These are phyloP conservation scores for Melanostoma mellinum DNA, from an alignment of 2,888 invertebrate species.

Conservation along the genomic window DNA sequence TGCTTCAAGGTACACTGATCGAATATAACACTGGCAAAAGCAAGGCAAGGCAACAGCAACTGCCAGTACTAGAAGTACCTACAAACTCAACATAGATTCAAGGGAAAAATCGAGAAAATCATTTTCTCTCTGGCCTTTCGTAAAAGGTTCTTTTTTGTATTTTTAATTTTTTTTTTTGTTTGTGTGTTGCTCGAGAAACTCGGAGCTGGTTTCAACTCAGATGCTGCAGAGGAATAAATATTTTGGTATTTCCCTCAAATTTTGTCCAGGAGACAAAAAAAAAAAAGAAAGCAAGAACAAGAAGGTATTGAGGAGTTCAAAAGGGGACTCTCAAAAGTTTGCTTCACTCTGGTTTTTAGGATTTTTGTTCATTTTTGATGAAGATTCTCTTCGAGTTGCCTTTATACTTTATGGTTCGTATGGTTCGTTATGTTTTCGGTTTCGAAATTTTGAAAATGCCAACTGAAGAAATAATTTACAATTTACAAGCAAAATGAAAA, in stretches of 20 bases:
- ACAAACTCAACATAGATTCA: slow-evolving; percentile 12
- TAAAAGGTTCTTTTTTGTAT: slow-evolving; percentile 26
- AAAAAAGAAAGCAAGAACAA: not conserved
- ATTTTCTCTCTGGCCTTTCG: slow-evolving; percentile 49
- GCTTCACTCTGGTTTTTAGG: slow-evolving; percentile 37
- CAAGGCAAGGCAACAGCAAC: slow-evolving; percentile 12
- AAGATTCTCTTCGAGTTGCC: slow-evolving; percentile 28
- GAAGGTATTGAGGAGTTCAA: slow-evolving; percentile 11
- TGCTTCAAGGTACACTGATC: slow-evolving; percentile 63
- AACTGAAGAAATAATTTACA: slow-evolving; percentile 2
- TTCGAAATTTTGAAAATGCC: slow-evolving; percentile 25
- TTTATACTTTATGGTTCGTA: slow-evolving; percentile 22
- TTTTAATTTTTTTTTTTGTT: slow-evolving; percentile 36
- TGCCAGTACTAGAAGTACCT: not conserved
- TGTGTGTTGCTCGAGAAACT: slow-evolving; percentile 44
- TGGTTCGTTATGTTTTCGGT: slow-evolving; percentile 39
- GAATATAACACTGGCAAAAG: slow-evolving; percentile 43
- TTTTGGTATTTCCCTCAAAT: slow-evolving; percentile 49
- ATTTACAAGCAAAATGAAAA: not conserved
- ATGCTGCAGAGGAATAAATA: slow-evolving; percentile 48
- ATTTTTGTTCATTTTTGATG: slow-evolving; percentile 30
- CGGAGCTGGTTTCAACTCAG: slow-evolving; percentile 42
- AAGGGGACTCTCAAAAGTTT: slow-evolving; percentile 48
- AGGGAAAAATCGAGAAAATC: slow-evolving; percentile 60
- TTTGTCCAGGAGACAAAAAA: slow-evolving; percentile 6